These are phyloP conservation scores for Forbesichthys agassizii DNA, from an alignment of 2,113 vertebrate species.

Conservation along the genomic window DNA sequence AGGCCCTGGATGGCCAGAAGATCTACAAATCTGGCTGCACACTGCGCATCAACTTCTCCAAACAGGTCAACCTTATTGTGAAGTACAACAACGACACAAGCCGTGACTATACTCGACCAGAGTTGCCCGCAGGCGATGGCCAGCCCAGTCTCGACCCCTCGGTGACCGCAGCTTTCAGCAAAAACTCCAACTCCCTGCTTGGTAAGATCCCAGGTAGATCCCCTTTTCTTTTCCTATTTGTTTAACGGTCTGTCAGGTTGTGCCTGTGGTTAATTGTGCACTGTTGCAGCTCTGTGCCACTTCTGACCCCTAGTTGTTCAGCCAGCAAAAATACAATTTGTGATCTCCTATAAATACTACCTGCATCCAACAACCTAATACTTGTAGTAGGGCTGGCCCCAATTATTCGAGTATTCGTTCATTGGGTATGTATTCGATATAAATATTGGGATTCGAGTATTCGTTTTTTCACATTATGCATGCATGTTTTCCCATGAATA, in stretches of 20 bases:
- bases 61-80: slow-evolving; percentile 96
- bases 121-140: slow-evolving; percentile 94
- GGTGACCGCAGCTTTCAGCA: slow-evolving; percentile 89
- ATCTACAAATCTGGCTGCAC: slow-evolving; percentile 99
- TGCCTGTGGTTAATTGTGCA: not conserved
- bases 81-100: slow-evolving; percentile 99
- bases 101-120: slow-evolving; percentile 95
- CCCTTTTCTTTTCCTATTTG: slow-evolving; percentile 34
- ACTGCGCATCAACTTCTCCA: slow-evolving; percentile 96
- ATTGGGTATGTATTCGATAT: too few relatives aligned
- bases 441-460: too few relatives aligned
- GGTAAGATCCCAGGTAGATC: slow-evolving; percentile 86
- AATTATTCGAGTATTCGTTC: too few relatives aligned
- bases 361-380: too few relatives aligned
- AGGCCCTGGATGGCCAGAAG: slow-evolving; percentile 97
- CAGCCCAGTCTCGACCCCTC: slow-evolving; percentile 88
- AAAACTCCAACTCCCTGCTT: slow-evolving; percentile 93
- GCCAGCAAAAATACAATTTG: too few relatives aligned
- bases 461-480: too few relatives aligned
- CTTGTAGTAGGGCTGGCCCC: too few relatives aligned
- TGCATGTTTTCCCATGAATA: too few relatives aligned
- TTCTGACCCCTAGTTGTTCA: not conserved
- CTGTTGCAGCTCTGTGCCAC: not conserved
- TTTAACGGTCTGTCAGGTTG: not conserved
- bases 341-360: too few relatives aligned